Conservation (phyloP, 1,140 invertebrate genomes). For the Ips nitidus region DNA sequence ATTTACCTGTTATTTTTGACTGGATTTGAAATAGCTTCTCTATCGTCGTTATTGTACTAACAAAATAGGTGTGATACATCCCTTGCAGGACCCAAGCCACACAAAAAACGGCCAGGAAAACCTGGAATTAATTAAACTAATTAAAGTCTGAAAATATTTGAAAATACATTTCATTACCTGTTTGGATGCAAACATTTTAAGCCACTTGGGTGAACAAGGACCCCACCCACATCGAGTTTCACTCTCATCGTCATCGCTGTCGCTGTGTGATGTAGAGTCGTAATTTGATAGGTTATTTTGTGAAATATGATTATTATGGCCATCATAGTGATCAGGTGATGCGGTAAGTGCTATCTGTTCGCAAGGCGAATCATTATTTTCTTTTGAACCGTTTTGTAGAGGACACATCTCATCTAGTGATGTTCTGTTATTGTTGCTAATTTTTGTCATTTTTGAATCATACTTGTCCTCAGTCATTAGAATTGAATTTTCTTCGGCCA, state of each 20-base stretch:
- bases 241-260: conserved; percentile 48
- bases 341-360: conserved; percentile 29
- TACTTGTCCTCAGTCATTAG: conserved; percentile 29
- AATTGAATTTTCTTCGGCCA: background rate
- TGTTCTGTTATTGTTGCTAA: conserved; percentile 30
- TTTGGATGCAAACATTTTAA: conserved; percentile 81
- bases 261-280: conserved; percentile 19
- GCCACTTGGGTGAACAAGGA: conserved; percentile 67
- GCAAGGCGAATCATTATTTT: conserved; percentile 21
- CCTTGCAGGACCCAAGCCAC: conserved; percentile 88
- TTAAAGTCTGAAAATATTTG: background rate
- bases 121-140: conserved; percentile 38
- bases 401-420: conserved; percentile 27
- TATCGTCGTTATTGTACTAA: conserved; percentile 94
- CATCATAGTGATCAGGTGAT: conserved; percentile 24
- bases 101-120: conserved; percentile 86
- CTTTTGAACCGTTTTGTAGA: conserved; percentile 32
- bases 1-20: conserved; percentile 83
- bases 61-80: conserved; percentile 95
- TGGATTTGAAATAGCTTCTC: conserved; percentile 96
- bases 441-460: conserved; percentile 29
- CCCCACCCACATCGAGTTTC: conserved; percentile 69
- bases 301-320: conserved; percentile 23
- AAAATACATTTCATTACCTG: conserved; percentile 51
- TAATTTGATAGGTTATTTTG: conserved; percentile 26